Evolutionary conservation across 2,888 invertebrate species (phyloP), one percentile per base, ranked within the genome.

Genomic region (Limulus polyphemus): DNA sequence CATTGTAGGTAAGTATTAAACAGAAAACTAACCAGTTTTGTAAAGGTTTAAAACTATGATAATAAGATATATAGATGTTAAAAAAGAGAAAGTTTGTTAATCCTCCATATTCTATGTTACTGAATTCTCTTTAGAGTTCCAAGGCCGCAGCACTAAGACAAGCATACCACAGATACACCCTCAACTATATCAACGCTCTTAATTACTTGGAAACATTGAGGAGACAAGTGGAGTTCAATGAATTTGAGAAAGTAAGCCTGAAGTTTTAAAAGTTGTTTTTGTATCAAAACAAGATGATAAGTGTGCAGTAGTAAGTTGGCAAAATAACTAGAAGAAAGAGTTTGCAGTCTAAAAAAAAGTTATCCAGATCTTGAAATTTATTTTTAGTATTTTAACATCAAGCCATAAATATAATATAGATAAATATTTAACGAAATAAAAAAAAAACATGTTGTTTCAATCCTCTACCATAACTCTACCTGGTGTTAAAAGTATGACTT

Each of bases 151-250:
- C 78, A 14, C 74, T 77, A 61, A 76, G 77, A 48, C 76, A 77
- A 67, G 82, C 82, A 14, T 83, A 82, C 70, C 82, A 83, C 71
- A 79, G 81, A 13, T 83, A 83, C 72, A 82, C 83, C 65, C 78
- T 83, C 65, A 83, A 83, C 74, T 83, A 83, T 74, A 81, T 82
- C 72, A 78, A 82, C 74, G 78, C 82, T 12, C 76, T 83, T 63
- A 81, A 80, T 68, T 83, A 83, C 72, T 74, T 83, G 68, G 82
- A 82, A 69, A 80, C 80, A 5, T 74, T 83, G 14, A 72, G 83
- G 57, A 76, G 81, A 67, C 80, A 81, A 68, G 78, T 81, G 59
- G 82, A 83, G 67, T 83, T 83, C 72, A 76, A 76, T 59, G 82
- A 83, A 70, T 83, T 82, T 74, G 83, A 83, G 75, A 80, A 82